Base-by-base conservation (phyloP, 2,888 invertebrate species). In the Lycophotia porphyrea region DNA sequence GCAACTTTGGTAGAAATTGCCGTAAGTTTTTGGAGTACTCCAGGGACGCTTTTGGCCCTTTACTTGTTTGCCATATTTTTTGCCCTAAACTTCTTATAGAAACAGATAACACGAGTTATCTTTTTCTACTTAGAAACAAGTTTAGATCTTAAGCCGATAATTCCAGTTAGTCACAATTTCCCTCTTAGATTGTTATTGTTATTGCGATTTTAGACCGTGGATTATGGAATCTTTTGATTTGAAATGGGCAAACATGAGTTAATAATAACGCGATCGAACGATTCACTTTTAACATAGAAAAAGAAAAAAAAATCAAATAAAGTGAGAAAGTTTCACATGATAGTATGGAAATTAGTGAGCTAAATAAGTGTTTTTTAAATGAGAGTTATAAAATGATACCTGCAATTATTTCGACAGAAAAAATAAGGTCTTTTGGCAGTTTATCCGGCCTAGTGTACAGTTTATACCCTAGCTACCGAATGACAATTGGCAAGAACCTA, bases 211-310 rank as follows among this genome's bases (percentile, higher is more conserved):
- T 27, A 60, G 21, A 39, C 36, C 11, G 24, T 69, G 73, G 61
- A 69, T 61, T 61, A 49, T 74, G 85, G 77, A 82, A 85, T 74
- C 76, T 76, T 85, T 73, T 66, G 39, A 60, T 60, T 60, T 60
- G 9, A 21, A 60, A 39, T 5, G 13, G 11, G 11, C 24, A 39
- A 39, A 39, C 31, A 13, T 52, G n/a, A n/a, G n/a, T n/a, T 13
- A 52, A 13, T 52, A 13, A 27, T 52, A n/a, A 52, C 52, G 5
- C 11, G 27, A 58, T 8, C 1, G 27, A 15, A 61, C 36, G 27
- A 15, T 27, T n/a, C 49, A 49, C n/a, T 13, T 52, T n/a, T 5
- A 0, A n/a, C 11, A 11, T 4, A 44, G 21, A 47, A 21, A 47
- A 47, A 47, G 44, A 18, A 21, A 47, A 21, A 47, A 24, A 9